Percentiles rank a stretch among this genome's conserved stretches.
Evolutionary conservation across 2,797 vertebrate genomes (phyloP).

Genomic region (Sandelia bainsii): DNA sequence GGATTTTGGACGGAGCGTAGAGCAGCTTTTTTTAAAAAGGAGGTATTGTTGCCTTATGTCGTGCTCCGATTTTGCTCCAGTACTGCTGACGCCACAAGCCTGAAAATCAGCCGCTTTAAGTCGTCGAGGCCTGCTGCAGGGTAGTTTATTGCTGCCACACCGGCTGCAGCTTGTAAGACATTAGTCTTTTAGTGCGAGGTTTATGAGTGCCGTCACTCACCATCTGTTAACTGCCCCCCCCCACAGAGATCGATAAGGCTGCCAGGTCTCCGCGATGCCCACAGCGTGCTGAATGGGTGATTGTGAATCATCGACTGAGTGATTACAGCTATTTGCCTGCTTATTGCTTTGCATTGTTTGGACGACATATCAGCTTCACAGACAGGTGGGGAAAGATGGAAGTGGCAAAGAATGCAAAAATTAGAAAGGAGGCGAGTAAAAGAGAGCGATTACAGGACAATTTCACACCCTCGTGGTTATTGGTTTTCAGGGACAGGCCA

Average conservation of each 20-base stretch:
- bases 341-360: conserved; percentile 58
- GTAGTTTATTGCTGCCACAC: conserved; percentile 48
- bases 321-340: conserved; percentile 63
- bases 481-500: conserved; percentile 57
- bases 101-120: too few species aligned
- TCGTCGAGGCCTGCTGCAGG: not conserved
- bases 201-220: conserved; percentile 64
- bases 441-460: conserved; percentile 63
- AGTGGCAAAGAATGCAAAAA: conserved; percentile 26
- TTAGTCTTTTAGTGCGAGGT: conserved; percentile 66
- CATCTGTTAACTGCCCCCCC: conserved; percentile 59
- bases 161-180: conserved; percentile 64
- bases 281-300: conserved; percentile 38
- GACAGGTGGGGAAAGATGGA: not conserved
- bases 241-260: conserved; percentile 56
- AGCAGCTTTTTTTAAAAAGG: too few species aligned
- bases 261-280: conserved; percentile 41
- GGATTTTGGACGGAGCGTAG: too few species aligned
- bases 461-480: conserved; percentile 69
- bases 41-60: too few species aligned
- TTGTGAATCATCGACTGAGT: conserved; percentile 65
- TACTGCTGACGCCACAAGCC: too few species aligned
- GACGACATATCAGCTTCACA: conserved; percentile 34
- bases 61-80: too few species aligned
- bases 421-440: conserved; percentile 36